A percentile compares a stretch with the other conserved stretches of the same genome.
Conservation (phyloP, 2,113 vertebrate species). For the Coryphaenoides rupestris region DNA sequence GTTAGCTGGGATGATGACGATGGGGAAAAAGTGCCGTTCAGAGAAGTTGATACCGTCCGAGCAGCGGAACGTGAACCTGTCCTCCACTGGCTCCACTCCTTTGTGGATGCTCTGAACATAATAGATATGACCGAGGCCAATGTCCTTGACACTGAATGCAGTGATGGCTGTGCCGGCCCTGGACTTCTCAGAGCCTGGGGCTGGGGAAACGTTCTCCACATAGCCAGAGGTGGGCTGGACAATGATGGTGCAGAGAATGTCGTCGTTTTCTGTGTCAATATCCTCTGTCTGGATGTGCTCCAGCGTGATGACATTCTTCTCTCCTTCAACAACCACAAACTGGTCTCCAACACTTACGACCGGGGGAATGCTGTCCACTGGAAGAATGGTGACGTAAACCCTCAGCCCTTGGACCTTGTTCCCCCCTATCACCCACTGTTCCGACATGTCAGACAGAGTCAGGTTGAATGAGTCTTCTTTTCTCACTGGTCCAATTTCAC, state of each 20-base stretch:
- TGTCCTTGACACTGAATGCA: constrained; percentile 87
- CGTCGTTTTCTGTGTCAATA: constrained; percentile 81
- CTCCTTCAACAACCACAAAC: constrained; percentile 76
- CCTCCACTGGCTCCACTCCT: constrained; percentile 88
- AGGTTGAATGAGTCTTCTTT: constrained; percentile 86
- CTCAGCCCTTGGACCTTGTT: constrained; percentile 81
- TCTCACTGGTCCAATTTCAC: constrained; percentile 85
- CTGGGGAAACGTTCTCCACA: constrained; percentile 92
- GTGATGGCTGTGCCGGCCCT: constrained; percentile 85
- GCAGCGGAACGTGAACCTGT: constrained; percentile 87
- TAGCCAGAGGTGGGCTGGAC: constrained; percentile 88
- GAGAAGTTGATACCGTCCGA: constrained; percentile 95
- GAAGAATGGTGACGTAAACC: constrained; percentile 88
- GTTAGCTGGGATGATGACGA: constrained; percentile 83
- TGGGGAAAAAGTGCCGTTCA: constrained; percentile 82
- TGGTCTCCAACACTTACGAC: constrained; percentile 65
- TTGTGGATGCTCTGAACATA: constrained; percentile 94
- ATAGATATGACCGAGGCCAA: constrained; percentile 81
- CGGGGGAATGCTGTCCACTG: constrained; percentile 84
- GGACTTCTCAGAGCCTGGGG: constrained; percentile 91
- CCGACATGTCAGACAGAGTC: constrained; percentile 85
- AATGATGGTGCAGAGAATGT: constrained; percentile 90
- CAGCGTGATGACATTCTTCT: constrained; percentile 76
- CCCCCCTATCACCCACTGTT: constrained; percentile 87
- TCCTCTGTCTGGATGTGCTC: constrained; percentile 81